A percentile compares a stretch with the other conserved stretches of the same genome.
Conservation (phyloP, 1,140 invertebrate genomes). For the Caenorhabditis briggsae region DNA sequence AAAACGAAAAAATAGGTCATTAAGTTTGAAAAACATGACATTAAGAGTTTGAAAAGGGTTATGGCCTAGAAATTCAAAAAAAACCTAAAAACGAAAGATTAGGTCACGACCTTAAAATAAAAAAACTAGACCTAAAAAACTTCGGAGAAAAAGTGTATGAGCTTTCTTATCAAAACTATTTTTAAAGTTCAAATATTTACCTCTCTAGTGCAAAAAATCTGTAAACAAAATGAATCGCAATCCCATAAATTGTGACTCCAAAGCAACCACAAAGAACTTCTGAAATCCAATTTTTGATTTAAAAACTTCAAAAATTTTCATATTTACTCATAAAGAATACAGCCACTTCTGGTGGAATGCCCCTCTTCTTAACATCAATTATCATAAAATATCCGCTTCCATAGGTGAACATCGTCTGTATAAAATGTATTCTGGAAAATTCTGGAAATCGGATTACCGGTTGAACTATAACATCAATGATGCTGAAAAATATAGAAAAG, state of each 20-base stretch:
- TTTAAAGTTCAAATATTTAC: no score
- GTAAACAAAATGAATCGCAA: background rate
- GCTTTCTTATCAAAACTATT: no score
- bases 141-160: no score
- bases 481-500: background rate
- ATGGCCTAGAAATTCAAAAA: no score
- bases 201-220: conserved; percentile 24
- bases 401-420: background rate
- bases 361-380: background rate
- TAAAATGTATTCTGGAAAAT: background rate
- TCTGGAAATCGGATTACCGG: background rate
- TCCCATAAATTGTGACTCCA: background rate
- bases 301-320: no score
- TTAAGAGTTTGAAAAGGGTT: no score
- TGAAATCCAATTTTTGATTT: background rate
- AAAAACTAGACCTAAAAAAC: no score
- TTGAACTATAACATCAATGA: background rate
- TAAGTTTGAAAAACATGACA: no score
- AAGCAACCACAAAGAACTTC: conserved; percentile 11
- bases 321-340: conserved; percentile 4
- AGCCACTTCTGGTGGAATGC: background rate
- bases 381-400: conserved; percentile 19
- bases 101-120: no score
- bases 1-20: no score
- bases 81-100: no score